These are phyloP conservation scores for Cryptotermes secundus DNA, from an alignment of 1,140 invertebrate genomes.

Conservation along the genomic window DNA sequence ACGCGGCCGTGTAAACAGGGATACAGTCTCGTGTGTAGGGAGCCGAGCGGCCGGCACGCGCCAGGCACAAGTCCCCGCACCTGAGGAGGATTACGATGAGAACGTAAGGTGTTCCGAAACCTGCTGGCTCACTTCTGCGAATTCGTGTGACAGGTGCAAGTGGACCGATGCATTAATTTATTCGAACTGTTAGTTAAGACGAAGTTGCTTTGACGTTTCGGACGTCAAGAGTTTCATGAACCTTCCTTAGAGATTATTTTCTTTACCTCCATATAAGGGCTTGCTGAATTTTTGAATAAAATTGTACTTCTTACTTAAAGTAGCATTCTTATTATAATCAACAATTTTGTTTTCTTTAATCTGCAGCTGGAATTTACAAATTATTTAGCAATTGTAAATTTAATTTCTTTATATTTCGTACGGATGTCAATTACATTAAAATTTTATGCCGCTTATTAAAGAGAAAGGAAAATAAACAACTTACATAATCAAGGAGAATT, in stretches of 20 bases:
- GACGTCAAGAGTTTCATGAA: background rate
- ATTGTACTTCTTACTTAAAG: no score
- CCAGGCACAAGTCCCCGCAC: background rate
- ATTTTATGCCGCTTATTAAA: no score
- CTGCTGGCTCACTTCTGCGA: background rate
- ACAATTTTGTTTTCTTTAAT: no score
- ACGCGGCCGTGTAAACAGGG: background rate
- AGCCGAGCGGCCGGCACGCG: background rate
- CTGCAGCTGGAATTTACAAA: no score
- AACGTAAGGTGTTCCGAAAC: constrained; percentile 1
- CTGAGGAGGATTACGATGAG: background rate
- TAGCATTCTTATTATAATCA: no score
- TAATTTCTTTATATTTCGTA: no score
- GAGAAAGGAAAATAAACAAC: no score
- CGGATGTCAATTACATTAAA: no score
- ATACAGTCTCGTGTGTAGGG: background rate
- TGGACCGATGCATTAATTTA: background rate
- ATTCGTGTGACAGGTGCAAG: background rate
- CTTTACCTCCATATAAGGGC: no score
- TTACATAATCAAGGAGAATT: no score
- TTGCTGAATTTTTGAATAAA: no score
- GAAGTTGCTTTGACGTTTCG: background rate
- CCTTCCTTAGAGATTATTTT: background rate
- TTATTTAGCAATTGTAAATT: no score
- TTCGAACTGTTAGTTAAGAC: background rate